Conservation (phyloP, 1,140 invertebrate genomes). For the Babylonia areolata region DNA sequence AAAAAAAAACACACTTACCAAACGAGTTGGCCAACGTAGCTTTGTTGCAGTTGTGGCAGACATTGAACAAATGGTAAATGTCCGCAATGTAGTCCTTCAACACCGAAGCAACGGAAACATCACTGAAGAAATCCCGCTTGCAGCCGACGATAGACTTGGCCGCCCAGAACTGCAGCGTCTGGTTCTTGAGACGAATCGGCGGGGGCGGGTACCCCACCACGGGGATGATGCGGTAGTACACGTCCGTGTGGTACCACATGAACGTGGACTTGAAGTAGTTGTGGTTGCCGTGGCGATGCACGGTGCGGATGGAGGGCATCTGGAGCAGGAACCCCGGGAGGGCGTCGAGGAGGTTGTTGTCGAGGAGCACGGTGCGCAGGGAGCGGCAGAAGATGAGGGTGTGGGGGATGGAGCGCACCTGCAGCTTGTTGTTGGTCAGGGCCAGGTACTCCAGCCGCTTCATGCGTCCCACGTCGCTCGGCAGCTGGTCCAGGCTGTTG, state of each 20-base stretch:
- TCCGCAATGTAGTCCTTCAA: constrained; percentile 76
- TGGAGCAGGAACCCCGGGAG: constrained; percentile 77
- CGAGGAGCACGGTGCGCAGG: constrained; percentile 74
- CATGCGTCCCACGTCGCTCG: constrained; percentile 77
- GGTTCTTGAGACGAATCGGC: constrained; percentile 44
- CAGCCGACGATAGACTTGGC: constrained; percentile 74
- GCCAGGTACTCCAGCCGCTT: constrained; percentile 75
- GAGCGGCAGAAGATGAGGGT: constrained; percentile 76
- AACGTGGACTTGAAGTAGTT: constrained; percentile 80
- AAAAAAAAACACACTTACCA: constrained; percentile 50
- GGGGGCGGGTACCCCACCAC: constrained; percentile 51
- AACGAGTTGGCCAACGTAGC: constrained; percentile 60
- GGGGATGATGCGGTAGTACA: constrained; percentile 76
- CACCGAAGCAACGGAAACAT: constrained; percentile 64
- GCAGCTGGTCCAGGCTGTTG: constrained; percentile 76
- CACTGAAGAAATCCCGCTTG: constrained; percentile 75
- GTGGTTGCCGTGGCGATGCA: constrained; percentile 79
- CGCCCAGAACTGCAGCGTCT: constrained; percentile 72
- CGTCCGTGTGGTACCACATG: constrained; percentile 79
- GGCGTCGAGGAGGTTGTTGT: constrained; percentile 78
- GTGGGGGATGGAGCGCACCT: constrained; percentile 77
- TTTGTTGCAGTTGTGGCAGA: constrained; percentile 75
- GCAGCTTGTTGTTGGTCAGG: constrained; percentile 77
- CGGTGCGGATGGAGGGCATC: constrained; percentile 75
- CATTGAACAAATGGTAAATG: constrained; percentile 75